These are phyloP conservation scores for Carpatolechia fugitivella DNA, from an alignment of 2,888 invertebrate genomes.

Conservation along the genomic window DNA sequence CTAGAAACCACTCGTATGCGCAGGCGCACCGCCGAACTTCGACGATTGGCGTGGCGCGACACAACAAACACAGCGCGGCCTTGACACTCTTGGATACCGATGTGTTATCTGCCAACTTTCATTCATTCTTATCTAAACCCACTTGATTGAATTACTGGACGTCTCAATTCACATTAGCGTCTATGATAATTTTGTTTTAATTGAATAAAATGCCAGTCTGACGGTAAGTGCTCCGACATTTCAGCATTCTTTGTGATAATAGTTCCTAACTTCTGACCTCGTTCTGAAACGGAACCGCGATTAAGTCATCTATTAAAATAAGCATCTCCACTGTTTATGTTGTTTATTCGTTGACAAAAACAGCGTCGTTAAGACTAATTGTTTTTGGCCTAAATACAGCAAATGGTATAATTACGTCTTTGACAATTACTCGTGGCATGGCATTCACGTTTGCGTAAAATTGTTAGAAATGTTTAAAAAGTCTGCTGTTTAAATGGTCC, in stretches of 20 bases:
- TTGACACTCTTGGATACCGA: conserved; percentile 57
- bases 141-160: conserved; percentile 1
- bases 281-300: conserved; percentile 20
- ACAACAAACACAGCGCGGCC: conserved; percentile 33
- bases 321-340: conserved; percentile 19
- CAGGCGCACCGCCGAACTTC: conserved; percentile 20
- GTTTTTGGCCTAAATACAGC: conserved; percentile 36
- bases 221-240: background rate
- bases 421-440: conserved; percentile 33
- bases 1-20: conserved; percentile 12
- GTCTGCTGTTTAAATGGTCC: conserved; percentile 24
- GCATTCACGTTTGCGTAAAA: conserved; percentile 34
- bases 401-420: conserved; percentile 40
- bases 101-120: conserved; percentile 59
- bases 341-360: conserved; percentile 22
- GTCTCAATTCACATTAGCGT: background rate
- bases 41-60: conserved; percentile 22
- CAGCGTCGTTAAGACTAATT: conserved; percentile 30
- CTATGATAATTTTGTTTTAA: background rate
- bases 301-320: conserved; percentile 31
- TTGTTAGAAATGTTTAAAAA: conserved; percentile 31
- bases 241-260: conserved; percentile 4
- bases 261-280: background rate
- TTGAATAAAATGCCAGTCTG: background rate
- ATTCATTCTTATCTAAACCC: conserved; percentile 39